Conservation (phyloP, 2,797 vertebrate genomes). For the Propithecus perrieri region DNA sequence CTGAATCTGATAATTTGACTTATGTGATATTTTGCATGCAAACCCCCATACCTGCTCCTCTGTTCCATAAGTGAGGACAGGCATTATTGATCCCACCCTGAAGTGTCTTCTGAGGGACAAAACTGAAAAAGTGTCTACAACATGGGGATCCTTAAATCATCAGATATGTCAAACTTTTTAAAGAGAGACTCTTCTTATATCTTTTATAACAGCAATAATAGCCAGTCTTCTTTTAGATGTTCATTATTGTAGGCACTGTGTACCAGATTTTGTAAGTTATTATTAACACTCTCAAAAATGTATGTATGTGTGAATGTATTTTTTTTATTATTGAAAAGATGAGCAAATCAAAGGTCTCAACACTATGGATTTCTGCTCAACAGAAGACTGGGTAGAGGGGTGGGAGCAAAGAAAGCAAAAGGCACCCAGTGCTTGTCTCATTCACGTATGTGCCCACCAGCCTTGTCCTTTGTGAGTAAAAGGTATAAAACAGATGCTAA, state of each 20-base stretch:
- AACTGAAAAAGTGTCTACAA: not conserved
- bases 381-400: not conserved
- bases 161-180: not conserved
- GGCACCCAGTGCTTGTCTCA: not conserved
- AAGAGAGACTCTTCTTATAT: not conserved
- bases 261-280: not conserved
- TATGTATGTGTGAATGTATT: not conserved
- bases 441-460: accelerated
- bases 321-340: not conserved
- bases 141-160: not conserved
- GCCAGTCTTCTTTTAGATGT: not conserved
- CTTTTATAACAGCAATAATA: not conserved
- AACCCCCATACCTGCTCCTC: not conserved
- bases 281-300: not conserved
- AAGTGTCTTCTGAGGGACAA: not conserved
- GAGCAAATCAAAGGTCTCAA: not conserved
- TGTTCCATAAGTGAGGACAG: not conserved
- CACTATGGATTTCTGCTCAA: not conserved
- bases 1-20: not conserved
- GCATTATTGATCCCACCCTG: not conserved
- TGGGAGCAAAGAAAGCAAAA: not conserved
- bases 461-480: not conserved
- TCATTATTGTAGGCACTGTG: not conserved
- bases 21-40: not conserved
- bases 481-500: not conserved